phyloP scores from a whole-genome alignment of 2,797 vertebrate genomes.

The Dipus sagitta region DNA sequence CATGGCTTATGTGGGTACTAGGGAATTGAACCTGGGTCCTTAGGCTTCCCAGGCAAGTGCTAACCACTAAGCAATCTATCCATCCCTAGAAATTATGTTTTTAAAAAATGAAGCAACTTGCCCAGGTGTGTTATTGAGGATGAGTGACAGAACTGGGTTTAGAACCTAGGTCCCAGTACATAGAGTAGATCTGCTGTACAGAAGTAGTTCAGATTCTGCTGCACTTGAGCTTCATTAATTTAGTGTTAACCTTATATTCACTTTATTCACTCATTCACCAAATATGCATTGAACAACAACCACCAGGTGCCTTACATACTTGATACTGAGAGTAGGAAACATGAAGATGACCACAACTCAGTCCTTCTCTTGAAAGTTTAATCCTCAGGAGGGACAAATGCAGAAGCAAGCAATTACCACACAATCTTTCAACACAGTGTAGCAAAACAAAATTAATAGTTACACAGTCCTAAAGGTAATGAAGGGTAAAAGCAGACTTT shows the following conservation, averaged over 20 bases:
- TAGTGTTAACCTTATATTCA: neutral
- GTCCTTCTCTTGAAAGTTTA: neutral
- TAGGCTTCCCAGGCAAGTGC: too few species aligned
- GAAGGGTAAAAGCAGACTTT: neutral
- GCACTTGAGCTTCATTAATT: neutral
- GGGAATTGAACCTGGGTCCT: too few species aligned
- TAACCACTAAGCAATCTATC: too few species aligned
- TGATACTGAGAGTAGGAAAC: neutral
- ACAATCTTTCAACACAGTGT: neutral
- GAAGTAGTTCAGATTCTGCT: neutral
- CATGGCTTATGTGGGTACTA: too few species aligned
- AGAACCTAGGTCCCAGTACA: neutral
- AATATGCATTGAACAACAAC: neutral
- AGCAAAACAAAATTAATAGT: neutral
- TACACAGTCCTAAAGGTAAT: neutral
- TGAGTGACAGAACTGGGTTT: neutral
- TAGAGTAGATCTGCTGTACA: neutral
- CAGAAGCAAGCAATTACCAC: neutral
- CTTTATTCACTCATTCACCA: slow-evolving; percentile 24
- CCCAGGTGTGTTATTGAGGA: neutral
- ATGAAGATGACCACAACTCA: neutral
- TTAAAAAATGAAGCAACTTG: slow-evolving; percentile 7
- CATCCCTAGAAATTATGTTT: neutral
- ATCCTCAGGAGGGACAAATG: neutral
- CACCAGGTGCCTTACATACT: neutral